A percentile compares a stretch with the other conserved stretches of the same genome.
Evolutionary conservation across 2,888 invertebrate species (phyloP).

Genomic region (Euproctis similis): DNA sequence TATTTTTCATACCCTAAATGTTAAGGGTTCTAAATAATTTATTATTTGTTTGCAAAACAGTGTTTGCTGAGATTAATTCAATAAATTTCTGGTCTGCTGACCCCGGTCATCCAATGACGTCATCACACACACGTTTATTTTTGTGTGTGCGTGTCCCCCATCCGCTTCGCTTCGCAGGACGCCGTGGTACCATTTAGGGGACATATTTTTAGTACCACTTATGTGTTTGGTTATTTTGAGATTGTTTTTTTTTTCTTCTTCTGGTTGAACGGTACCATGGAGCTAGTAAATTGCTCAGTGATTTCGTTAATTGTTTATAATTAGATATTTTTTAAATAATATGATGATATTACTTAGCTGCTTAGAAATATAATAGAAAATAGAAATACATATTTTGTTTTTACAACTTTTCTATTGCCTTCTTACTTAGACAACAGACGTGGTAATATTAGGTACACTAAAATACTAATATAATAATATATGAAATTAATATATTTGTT

Average conservation of each 20-base stretch:
- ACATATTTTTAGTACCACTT: slow-evolving; percentile 8
- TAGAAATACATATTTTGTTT: too few species aligned
- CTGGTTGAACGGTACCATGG: slow-evolving; percentile 1
- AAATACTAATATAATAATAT: too few species aligned
- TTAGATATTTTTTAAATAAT: too few species aligned
- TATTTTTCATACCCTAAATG: not conserved
- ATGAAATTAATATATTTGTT: too few species aligned
- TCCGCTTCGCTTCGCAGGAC: slow-evolving; percentile 1
- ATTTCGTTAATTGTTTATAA: not conserved
- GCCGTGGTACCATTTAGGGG: slow-evolving; percentile 1
- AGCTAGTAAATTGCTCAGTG: not conserved
- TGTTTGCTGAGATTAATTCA: not conserved
- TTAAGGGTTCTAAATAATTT: not conserved
- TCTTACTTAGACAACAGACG: too few species aligned
- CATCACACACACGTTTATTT: slow-evolving; percentile 6
- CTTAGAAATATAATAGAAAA: too few species aligned
- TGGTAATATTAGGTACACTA: too few species aligned
- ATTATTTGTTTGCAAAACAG: not conserved
- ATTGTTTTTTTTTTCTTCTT: slow-evolving; percentile 3
- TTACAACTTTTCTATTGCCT: too few species aligned
- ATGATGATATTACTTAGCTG: too few species aligned
- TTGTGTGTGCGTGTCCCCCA: slow-evolving; percentile 1
- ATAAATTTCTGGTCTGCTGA: not conserved
- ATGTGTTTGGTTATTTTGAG: too few species aligned
- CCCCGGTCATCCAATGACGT: slow-evolving; percentile 2